Conservation (phyloP, 2,113 vertebrate species). For the Euleptes europaea region DNA sequence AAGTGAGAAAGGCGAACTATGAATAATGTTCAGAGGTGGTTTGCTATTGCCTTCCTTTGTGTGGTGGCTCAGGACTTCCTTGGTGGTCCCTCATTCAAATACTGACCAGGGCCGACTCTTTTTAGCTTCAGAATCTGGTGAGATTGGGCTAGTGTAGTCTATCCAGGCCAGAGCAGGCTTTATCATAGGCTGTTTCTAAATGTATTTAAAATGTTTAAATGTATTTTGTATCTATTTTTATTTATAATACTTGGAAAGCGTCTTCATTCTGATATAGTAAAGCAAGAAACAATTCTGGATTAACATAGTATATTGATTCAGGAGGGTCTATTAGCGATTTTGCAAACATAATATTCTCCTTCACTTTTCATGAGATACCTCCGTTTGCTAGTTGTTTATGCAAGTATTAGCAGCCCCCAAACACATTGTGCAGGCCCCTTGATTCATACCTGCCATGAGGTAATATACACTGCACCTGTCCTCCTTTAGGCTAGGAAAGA, state of each 20-base stretch:
- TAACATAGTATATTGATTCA: neutral
- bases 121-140: too few species aligned
- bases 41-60: too few species aligned
- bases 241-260: neutral
- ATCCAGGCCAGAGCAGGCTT: neutral
- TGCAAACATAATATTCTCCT: neutral
- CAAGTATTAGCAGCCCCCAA: neutral
- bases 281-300: neutral
- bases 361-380: neutral
- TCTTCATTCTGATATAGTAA: neutral
- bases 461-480: neutral
- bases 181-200: neutral
- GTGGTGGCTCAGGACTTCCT: too few species aligned
- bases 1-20: too few species aligned
- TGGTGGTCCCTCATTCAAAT: too few species aligned
- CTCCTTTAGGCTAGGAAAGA: constrained; percentile 4
- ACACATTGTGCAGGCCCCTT: neutral
- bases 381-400: neutral
- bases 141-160: too few species aligned
- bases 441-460: neutral
- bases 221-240: neutral
- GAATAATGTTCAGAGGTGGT: too few species aligned
- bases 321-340: neutral
- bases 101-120: too few species aligned
- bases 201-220: neutral